phyloP scores from a whole-genome alignment of 92 coral and sea anemone species.

The Meandrina meandrites region DNA sequence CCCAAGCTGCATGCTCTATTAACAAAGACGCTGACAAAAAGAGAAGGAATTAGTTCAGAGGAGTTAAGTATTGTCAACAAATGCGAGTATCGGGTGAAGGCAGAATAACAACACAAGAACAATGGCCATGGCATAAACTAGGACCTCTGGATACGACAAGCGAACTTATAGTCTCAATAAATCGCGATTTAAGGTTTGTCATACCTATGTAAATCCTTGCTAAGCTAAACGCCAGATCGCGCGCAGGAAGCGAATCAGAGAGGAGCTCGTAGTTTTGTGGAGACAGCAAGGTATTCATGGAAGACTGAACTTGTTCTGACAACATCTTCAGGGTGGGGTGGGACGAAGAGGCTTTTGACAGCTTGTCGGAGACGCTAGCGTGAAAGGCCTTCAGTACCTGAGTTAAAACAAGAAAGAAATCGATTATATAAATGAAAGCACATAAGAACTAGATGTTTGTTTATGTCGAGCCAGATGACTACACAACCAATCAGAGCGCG shows the following conservation, averaged over 20 bases:
- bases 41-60: not conserved
- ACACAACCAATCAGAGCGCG: no score
- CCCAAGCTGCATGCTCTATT: constrained; percentile 85
- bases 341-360: constrained; percentile 53
- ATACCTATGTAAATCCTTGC: constrained; percentile 90
- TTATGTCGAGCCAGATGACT: no score
- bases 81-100: not conserved
- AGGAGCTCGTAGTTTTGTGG: constrained; percentile 49
- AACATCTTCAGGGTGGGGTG: constrained; percentile 44
- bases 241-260: constrained; percentile 74
- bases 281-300: constrained; percentile 52
- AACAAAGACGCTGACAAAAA: constrained; percentile 65
- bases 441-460: no score
- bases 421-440: no score
- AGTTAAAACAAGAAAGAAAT: not conserved
- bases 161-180: not conserved
- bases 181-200: no score
- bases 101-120: no score
- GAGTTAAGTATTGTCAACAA: not conserved
- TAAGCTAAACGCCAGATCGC: constrained; percentile 86
- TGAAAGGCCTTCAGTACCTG: constrained; percentile 80
- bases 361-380: constrained; percentile 54
- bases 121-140: not conserved
- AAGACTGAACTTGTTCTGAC: constrained; percentile 43
- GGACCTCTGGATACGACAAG: not conserved